Evolutionary conservation across 2,888 invertebrate species (phyloP).

Genomic region (Notocelia uddmanniana): DNA sequence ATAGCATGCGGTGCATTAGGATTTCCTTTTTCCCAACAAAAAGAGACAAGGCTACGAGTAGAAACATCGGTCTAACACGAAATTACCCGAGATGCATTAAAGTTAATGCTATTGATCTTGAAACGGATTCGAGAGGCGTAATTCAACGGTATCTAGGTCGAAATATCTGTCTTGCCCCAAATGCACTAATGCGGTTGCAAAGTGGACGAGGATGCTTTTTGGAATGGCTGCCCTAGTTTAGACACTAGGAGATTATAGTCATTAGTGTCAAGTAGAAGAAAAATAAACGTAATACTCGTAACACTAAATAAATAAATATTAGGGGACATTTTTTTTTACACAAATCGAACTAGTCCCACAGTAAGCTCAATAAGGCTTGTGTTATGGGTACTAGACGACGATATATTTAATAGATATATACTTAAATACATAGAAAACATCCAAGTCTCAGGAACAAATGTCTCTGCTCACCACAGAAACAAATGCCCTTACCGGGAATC

Average conservation of each 20-base stretch:
- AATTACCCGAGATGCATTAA: constrained; percentile 25
- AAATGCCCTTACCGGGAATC: no score
- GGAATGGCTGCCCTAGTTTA: constrained; percentile 31
- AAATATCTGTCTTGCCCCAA: constrained; percentile 54
- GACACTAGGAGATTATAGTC: constrained; percentile 11
- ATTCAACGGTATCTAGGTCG: constrained; percentile 54
- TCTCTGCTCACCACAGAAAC: no score
- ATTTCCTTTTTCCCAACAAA: constrained; percentile 28
- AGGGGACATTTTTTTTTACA: no score
- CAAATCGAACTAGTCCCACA: no score
- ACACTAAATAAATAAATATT: no score
- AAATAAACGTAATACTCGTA: constrained; percentile 3
- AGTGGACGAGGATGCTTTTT: constrained; percentile 25
- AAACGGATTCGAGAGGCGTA: constrained; percentile 35
- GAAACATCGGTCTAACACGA: constrained; percentile 20
- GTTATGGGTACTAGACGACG: no score
- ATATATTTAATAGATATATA: no score
- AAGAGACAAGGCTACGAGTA: constrained; percentile 28
- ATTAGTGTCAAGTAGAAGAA: constrained; percentile 24
- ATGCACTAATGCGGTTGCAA: constrained; percentile 47
- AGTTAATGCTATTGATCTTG: constrained; percentile 44
- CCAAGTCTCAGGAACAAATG: no score
- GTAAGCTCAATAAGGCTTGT: no score
- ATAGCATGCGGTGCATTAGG: constrained; percentile 19
- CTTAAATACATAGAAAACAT: no score